phyloP scores from a whole-genome alignment of 2,113 vertebrate species.

The Agapornis roseicollis region DNA sequence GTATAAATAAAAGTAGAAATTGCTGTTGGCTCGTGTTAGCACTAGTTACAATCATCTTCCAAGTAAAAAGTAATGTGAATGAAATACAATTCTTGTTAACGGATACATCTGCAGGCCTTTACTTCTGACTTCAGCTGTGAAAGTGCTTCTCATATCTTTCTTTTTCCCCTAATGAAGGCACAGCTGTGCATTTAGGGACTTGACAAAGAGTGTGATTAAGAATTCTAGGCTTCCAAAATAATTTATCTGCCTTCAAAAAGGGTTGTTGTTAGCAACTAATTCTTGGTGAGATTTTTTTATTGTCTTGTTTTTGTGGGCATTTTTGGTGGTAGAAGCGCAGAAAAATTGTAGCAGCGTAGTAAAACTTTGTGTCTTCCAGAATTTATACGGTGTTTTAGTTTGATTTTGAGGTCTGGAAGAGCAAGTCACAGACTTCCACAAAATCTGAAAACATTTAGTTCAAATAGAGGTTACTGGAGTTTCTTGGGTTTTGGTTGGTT shows the following conservation, averaged over 20 bases:
- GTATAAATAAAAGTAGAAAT: background rate
- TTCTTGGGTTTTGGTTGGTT: background rate
- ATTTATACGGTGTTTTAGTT: background rate
- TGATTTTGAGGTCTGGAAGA: background rate
- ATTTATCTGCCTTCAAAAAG: background rate
- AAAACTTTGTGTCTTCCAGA: background rate
- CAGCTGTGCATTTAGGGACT: slow-evolving; percentile 16
- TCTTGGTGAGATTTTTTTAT: background rate
- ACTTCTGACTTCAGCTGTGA: background rate
- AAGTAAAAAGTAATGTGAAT: background rate
- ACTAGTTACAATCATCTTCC: background rate
- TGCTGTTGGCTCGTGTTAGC: background rate
- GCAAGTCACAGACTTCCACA: background rate
- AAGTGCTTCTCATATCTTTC: background rate
- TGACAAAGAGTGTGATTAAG: background rate
- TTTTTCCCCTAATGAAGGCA: background rate
- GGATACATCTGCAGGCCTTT: background rate
- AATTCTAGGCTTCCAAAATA: background rate
- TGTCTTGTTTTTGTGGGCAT: background rate
- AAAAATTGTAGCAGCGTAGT: background rate
- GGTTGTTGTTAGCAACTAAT: background rate
- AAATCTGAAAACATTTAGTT: background rate
- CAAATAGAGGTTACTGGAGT: background rate
- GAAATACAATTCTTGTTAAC: background rate
- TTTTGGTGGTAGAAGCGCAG: background rate